phyloP scores from a whole-genome alignment of 1,140 invertebrate species.

The Neuroterus valhalla region DNA sequence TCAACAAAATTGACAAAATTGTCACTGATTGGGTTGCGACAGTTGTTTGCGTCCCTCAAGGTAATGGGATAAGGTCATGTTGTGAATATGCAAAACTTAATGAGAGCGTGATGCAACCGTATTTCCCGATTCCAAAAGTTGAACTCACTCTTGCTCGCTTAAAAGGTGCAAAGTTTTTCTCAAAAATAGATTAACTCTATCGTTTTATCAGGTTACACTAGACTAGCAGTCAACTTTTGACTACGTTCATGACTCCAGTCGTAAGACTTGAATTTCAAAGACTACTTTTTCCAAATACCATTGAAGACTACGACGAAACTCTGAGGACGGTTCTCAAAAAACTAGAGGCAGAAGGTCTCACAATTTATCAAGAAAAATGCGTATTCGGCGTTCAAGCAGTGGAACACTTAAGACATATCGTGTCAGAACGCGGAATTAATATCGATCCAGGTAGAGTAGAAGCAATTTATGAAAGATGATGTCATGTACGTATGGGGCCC shows the following conservation, averaged over 20 bases:
- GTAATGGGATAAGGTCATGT: no score
- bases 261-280: conserved; percentile 62
- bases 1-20: no score
- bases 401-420: conserved; percentile 55
- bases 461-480: conserved; percentile 51
- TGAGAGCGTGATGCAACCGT: no score
- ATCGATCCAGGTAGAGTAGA: conserved; percentile 57
- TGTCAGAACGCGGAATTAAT: conserved; percentile 52
- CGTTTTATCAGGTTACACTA: conserved; percentile 65
- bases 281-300: conserved; percentile 63
- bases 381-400: conserved; percentile 42
- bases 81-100: no score
- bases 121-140: no score
- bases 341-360: conserved; percentile 47
- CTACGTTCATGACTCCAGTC: conserved; percentile 66
- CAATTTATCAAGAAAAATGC: conserved; percentile 53
- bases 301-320: conserved; percentile 48
- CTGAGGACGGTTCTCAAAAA: conserved; percentile 48
- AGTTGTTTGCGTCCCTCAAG: no score
- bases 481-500: conserved; percentile 34
- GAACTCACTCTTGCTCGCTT: no score
- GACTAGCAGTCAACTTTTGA: conserved; percentile 56
- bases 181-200: conserved; percentile 57
- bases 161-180: conserved; percentile 45
- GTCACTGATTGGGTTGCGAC: no score